Percentiles rank a stretch among this genome's conserved stretches.
Conservation (phyloP, 2,113 vertebrate species). For the Promerops cafer region DNA sequence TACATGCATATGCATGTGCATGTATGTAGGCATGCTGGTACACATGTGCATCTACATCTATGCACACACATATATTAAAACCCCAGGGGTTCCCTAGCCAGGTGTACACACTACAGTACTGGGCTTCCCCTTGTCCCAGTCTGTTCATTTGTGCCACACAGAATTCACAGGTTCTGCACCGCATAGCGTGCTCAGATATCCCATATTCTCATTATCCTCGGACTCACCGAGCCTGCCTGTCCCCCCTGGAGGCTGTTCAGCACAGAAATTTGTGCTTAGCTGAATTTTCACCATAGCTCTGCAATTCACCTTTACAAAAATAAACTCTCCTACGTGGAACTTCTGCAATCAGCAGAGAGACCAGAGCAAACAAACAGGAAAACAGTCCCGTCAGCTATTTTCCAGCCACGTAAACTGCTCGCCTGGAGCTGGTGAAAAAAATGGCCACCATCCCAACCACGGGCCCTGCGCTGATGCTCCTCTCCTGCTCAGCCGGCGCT, state of each 20-base stretch:
- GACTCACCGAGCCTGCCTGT: neutral
- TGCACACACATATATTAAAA: neutral
- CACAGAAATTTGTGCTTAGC: conserved; percentile 55
- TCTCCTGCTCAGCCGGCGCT: conserved; percentile 35
- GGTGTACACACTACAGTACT: rapidly evolving
- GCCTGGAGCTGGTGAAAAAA: neutral
- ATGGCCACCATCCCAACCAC: neutral
- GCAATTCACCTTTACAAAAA: conserved; percentile 66
- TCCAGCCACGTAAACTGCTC: neutral
- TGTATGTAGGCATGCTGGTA: neutral
- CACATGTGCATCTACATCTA: rapidly evolving
- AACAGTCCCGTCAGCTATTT: conserved; percentile 32
- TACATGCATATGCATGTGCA: neutral
- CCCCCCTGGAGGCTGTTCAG: conserved; percentile 22
- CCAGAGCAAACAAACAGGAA: conserved; percentile 51
- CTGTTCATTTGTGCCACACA: neutral
- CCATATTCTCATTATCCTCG: conserved; percentile 2
- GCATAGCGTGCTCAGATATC: neutral
- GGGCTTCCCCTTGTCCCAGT: neutral
- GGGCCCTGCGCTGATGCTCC: conserved; percentile 22
- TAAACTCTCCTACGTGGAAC: conserved; percentile 52
- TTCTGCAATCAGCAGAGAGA: conserved; percentile 57
- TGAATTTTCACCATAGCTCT: conserved; percentile 55
- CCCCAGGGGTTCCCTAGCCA: neutral
- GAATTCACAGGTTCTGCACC: neutral